Evolutionary conservation across 2,888 invertebrate species (phyloP).

Genomic region (Patella pellucida): DNA sequence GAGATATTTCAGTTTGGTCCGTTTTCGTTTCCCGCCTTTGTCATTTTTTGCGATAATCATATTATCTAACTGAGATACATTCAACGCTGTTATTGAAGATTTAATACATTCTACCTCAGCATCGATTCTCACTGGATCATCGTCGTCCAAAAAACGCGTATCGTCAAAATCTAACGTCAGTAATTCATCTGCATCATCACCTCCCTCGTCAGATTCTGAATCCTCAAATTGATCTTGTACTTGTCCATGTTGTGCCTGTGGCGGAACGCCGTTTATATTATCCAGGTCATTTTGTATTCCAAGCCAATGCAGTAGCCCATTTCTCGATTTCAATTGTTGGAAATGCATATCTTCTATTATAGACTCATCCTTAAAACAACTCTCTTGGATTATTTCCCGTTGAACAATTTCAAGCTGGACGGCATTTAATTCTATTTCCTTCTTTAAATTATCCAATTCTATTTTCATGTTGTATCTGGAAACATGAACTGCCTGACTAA

Average conservation of each 20-base stretch:
- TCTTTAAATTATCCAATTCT: conserved; percentile 40
- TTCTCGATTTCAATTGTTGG: background rate
- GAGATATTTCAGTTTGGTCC: conserved; percentile 36
- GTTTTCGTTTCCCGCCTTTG: conserved; percentile 38
- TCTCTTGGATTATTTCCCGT: conserved; percentile 51
- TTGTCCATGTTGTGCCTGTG: no score
- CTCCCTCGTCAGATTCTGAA: background rate
- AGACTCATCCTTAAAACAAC: conserved; percentile 35
- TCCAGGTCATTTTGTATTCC: background rate
- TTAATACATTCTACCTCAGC: no score
- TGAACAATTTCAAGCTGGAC: conserved; percentile 45
- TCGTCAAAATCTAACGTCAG: background rate
- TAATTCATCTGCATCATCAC: background rate
- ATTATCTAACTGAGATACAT: no score
- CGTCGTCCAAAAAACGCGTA: background rate
- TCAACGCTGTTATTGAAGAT: no score
- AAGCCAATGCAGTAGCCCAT: background rate
- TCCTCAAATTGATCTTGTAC: background rate
- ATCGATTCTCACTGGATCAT: background rate
- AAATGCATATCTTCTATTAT: background rate
- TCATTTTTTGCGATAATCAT: background rate
- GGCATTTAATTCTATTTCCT: conserved; percentile 42
- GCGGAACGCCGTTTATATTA: no score
- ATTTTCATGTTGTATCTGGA: conserved; percentile 32
- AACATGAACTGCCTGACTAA: conserved; percentile 32